phyloP scores from a whole-genome alignment of 2,797 vertebrate genomes.

The Malurus splendens region DNA sequence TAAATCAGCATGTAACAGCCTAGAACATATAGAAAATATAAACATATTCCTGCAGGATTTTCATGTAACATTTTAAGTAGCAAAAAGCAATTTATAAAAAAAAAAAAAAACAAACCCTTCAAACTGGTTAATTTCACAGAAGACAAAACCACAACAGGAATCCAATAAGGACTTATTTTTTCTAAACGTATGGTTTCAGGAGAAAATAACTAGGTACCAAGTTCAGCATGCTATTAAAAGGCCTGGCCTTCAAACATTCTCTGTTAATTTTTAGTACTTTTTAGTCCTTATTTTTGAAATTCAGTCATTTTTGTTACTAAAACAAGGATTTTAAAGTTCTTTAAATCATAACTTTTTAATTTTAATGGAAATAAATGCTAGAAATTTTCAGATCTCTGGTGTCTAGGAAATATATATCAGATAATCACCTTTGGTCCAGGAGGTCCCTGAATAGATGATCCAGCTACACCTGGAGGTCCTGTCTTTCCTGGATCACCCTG shows the following conservation, averaged over 20 bases:
- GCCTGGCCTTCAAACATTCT: background rate
- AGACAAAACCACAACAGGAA: background rate
- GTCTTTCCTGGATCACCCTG: constrained; percentile 79
- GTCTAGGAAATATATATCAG: background rate
- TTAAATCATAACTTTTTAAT: background rate
- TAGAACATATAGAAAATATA: background rate
- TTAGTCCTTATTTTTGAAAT: background rate
- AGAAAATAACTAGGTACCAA: background rate
- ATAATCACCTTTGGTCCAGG: constrained; percentile 81
- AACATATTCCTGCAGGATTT: background rate
- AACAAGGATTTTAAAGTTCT: background rate
- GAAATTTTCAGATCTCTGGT: background rate
- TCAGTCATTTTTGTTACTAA: background rate
- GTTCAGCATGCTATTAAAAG: background rate
- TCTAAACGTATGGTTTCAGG: background rate
- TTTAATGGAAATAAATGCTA: background rate
- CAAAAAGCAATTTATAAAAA: background rate
- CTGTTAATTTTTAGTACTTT: background rate
- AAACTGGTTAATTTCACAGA: background rate
- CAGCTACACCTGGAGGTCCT: constrained; percentile 72
- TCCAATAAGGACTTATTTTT: background rate
- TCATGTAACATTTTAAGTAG: background rate
- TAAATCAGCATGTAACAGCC: background rate
- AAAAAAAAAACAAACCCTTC: background rate
- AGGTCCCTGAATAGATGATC: constrained; percentile 73